Percentiles rank a stretch among this genome's conserved stretches.
Conservation (phyloP, 2,797 vertebrate genomes). For the Melanogrammus aeglefinus region DNA sequence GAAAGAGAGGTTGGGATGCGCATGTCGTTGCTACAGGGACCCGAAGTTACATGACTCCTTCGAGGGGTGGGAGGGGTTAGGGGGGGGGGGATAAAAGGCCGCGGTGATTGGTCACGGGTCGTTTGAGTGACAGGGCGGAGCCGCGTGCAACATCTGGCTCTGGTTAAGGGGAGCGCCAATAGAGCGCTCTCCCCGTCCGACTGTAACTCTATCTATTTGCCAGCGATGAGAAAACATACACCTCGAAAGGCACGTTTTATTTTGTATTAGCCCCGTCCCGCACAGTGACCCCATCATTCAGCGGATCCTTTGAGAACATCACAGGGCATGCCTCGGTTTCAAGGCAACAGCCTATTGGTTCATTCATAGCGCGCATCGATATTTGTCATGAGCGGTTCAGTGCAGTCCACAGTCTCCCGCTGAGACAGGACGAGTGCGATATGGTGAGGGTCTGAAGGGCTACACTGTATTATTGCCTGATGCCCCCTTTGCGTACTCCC, state of each 20-base stretch:
- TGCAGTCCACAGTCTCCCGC: no score
- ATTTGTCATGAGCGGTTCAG: background rate
- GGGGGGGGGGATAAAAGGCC: background rate
- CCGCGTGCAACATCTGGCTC: slow-evolving; percentile 4
- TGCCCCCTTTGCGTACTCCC: background rate
- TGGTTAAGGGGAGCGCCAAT: background rate
- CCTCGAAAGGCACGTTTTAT: background rate
- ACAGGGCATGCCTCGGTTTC: background rate
- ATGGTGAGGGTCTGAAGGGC: background rate
- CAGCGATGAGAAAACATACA: background rate
- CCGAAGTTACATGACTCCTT: background rate
- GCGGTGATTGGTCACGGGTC: background rate
- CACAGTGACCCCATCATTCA: no score
- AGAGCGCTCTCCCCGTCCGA: background rate
- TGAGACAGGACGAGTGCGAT: background rate
- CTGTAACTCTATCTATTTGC: slow-evolving; percentile 5
- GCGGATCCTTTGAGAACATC: no score
- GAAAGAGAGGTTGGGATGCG: background rate
- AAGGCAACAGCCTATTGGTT: background rate
- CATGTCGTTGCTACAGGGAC: background rate
- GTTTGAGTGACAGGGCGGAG: slow-evolving; percentile 8
- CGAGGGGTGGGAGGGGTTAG: background rate
- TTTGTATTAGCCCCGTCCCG: no score
- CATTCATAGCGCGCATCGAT: background rate
- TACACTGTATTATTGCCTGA: background rate